Percentiles rank a stretch among this genome's conserved stretches.
These are phyloP conservation scores for Romanogobio albipinnatus DNA, from an alignment of 2,113 vertebrate genomes.

Conservation along the genomic window DNA sequence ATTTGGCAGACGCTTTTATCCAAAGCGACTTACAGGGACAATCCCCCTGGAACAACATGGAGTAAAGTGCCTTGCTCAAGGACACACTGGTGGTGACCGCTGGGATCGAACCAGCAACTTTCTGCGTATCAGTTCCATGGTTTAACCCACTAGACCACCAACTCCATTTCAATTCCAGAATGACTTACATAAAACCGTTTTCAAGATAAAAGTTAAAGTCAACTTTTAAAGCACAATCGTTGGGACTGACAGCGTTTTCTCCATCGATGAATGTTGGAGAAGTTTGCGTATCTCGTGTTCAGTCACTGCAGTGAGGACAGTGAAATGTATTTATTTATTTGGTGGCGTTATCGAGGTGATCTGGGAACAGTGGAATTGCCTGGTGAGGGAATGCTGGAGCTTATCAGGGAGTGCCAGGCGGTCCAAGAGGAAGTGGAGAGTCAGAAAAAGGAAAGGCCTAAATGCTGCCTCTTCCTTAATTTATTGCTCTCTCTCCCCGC, in stretches of 20 bases:
- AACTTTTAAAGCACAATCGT: constrained; percentile 20
- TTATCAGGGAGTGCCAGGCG: constrained; percentile 79
- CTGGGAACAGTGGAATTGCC: constrained; percentile 62
- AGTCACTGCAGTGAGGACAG: constrained; percentile 22
- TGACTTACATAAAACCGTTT: background rate
- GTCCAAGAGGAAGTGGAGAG: constrained; percentile 72
- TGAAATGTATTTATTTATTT: constrained; percentile 68
- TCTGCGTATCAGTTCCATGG: no score
- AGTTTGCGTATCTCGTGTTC: background rate
- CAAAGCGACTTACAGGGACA: no score
- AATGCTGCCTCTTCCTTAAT: constrained; percentile 59
- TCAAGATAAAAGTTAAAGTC: background rate
- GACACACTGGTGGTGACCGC: no score
- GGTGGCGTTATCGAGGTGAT: constrained; percentile 69
- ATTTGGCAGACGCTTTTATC: no score
- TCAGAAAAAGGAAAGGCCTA: constrained; percentile 70
- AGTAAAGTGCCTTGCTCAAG: no score
- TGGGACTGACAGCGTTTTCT: constrained; percentile 28
- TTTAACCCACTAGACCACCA: no score
- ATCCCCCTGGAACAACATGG: no score
- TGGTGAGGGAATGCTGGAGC: constrained; percentile 56
- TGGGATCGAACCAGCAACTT: no score
- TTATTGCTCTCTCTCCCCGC: constrained; percentile 23
- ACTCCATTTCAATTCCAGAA: background rate
- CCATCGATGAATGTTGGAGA: constrained; percentile 8